Base-by-base conservation (phyloP, 2,113 vertebrate species). In the Archilochus colubris region DNA sequence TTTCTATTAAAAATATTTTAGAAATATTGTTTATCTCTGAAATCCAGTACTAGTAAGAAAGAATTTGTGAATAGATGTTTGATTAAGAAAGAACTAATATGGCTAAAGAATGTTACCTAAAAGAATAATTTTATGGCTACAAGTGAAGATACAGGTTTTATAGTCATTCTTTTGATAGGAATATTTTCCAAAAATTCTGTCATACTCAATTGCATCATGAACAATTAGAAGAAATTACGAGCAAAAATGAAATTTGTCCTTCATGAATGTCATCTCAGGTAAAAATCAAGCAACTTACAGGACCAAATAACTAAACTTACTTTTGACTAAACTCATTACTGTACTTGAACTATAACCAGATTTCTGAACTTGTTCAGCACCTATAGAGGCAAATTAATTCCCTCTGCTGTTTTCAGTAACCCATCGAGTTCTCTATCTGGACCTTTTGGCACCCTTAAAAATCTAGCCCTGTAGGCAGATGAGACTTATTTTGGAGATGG, bases 341-440 rank as follows among this genome's bases (percentile, higher is more conserved):
- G 46, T 55, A 38, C 33, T 73, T 88, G 27, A 80, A 79, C 61
- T 0, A 2, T 43, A 79, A 73, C 11, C 21, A 50, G 21, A 31
- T 76, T 76, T 85, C 38, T n/a, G 57, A 40, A 84, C 13, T 12
- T 7, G 6, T 68, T 76, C 46, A 38, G 40, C 20, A 87, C 36
- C 5, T 25, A 28, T 3, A 58, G 51, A 75, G 7, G 30, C 20
- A 59, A 40, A 33, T 6, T 1, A 0, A 7, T 78, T 86, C 43
- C 22, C 17, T n/a, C 27, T 28, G 48, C n/a, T 24, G 13, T 33
- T 91, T 67, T 58, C 48, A 22, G 27, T 43, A 25, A 86, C 30
- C 23, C 21, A 57, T 16, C 0, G 0, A 75, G 7, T 50, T 70
- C n/a, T 66, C 28, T 70, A 11, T 10, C 14, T 70, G 9, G 18